These are phyloP conservation scores for Drosophila miranda DNA, from an alignment of 1,140 invertebrate species.

Conservation along the genomic window DNA sequence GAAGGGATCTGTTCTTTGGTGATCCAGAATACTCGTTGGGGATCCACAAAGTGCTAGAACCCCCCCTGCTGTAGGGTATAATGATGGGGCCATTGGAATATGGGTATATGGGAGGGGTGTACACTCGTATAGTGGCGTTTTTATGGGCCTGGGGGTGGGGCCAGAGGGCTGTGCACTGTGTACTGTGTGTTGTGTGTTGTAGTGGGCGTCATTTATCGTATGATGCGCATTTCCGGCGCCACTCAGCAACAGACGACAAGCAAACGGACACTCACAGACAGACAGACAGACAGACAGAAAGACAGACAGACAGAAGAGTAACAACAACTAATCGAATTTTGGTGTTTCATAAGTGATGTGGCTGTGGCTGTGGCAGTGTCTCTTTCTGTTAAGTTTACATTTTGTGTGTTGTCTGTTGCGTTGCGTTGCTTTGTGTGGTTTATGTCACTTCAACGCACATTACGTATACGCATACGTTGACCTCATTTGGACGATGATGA, in stretches of 20 bases:
- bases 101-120: too few species aligned
- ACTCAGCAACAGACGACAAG: slow-evolving; percentile 39
- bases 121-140: background rate
- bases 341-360: slow-evolving; percentile 59
- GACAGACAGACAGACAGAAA: slow-evolving; percentile 27
- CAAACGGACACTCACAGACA: background rate
- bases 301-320: slow-evolving; percentile 1
- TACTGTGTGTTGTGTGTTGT: slow-evolving; percentile 5
- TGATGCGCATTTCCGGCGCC: slow-evolving; percentile 73
- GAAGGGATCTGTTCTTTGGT: too few species aligned
- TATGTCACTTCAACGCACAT: slow-evolving; percentile 65
- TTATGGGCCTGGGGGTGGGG: background rate
- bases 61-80: background rate
- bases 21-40: too few species aligned
- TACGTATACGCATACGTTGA: slow-evolving; percentile 67
- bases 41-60: background rate
- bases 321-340: slow-evolving; percentile 38
- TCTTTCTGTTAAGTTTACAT: slow-evolving; percentile 9
- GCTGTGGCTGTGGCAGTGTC: slow-evolving; percentile 5
- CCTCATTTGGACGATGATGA: slow-evolving; percentile 60
- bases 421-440: slow-evolving; percentile 1
- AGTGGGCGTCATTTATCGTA: slow-evolving; percentile 63
- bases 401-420: too few species aligned
- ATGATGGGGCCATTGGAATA: too few species aligned
- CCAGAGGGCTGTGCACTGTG: background rate